Base-by-base conservation (phyloP, 2,113 vertebrate species). In the Emydura subglobosa region DNA sequence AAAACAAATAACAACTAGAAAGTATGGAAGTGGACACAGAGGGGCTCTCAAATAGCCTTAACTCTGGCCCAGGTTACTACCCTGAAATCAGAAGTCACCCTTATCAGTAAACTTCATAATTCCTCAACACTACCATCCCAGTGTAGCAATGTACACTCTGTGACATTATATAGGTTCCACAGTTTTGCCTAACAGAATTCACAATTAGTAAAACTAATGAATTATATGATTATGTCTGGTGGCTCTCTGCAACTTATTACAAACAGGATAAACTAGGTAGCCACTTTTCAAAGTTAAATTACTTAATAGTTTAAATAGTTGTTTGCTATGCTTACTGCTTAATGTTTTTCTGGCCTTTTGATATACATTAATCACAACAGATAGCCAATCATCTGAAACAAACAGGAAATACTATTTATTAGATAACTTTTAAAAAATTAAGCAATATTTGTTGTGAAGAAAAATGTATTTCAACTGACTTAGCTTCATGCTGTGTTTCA, bases 381-480 rank as follows among this genome's bases (percentile, higher is more conserved):
- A 80, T 81, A 17, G 86, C 84, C 94, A 54, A 93, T 87, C 47
- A 86, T 90, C 42, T 83, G 59, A 94, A 93, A 50, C 22, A 59
- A 49, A 82, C 54, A 82, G 57, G 87, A 0, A 0, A 34, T 17
- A 4, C 7, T 49, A 94, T 53, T 29, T 92, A 90, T 89, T 76
- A 85, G 82, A 78, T 50, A 44, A 1, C 7, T 65, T 87, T 91
- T 59, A 22, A 47, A 87, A 87, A 86, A 19, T 4, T 59, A 65
- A 49, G n/a, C 59, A 59, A 10, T 86, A 76, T 51, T 94, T 96
- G 10, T 85, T 27, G 10, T 51, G 12, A 8, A 0, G 74, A 87
- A 68, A 85, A 86, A 55, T 95, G 13, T 50, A 4, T 91, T 88
- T 31, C 29, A 11, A 31, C 31, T 83, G 7, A 49, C 10, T 0